Evolutionary conservation across 2,888 invertebrate species (phyloP), one percentile per base, ranked within the genome.

Genomic region (Panzeria rudis): DNA sequence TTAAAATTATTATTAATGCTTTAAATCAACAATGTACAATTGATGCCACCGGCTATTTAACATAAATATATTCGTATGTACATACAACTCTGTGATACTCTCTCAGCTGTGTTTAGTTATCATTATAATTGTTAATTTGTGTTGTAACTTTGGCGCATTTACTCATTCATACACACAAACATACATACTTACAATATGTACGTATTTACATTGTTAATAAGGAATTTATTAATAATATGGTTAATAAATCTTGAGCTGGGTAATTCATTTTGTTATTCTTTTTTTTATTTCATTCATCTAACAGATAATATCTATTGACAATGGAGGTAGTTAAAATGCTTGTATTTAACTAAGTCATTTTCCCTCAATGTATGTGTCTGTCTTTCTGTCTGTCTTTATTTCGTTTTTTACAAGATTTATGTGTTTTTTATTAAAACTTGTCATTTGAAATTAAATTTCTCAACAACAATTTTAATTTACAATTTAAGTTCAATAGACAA

Each of bases 41-140:
- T 44, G 38, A 71, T 47, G 64, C 23, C 54, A 20, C 4, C 56
- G 64, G 11, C 68, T 64, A 66, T 13, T 50, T 35, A 11, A 11
- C 38, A 38, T 64, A 47, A 47, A 38, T 13, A 41, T 2, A 4
- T 17, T 2, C 8, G 2, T 15, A 8, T 13, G 1, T 29, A 23
- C 38, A 25, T 59, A 6, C 29, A 15, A 47, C 47, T 29, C n/a
- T 15, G 68, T 35, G 3, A 25, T 35, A 52, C 54, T 29, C 78
- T 62, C 78, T 62, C 85, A 85, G 85, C 85, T 85, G 85, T 85
- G 78, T 85, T 85, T 85, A 71, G 85, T 82, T 85, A 85, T 78
- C 81, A 85, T 85, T 85, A 85, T 69, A 50, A 72, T 78, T 82
- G 85, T 75, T 73, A 84, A 81, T 81, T 81, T 73, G 15, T 72